phyloP scores from a whole-genome alignment of 2,113 vertebrate species.

The Aldabrachelys gigantea region DNA sequence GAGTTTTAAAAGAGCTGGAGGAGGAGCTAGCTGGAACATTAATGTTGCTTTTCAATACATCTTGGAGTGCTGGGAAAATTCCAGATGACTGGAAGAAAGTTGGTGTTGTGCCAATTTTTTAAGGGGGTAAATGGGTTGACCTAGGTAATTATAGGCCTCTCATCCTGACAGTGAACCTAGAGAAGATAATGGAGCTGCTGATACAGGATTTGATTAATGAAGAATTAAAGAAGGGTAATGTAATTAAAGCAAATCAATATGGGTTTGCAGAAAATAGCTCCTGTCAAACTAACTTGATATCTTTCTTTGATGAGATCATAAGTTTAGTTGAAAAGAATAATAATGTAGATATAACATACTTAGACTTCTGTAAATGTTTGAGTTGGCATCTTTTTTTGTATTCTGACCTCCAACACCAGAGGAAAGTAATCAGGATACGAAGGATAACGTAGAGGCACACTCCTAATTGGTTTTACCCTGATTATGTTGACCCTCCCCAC shows the following conservation, averaged over 20 bases:
- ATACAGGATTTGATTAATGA: neutral
- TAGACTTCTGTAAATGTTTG: neutral
- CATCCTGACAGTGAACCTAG: neutral
- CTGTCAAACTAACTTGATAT: neutral
- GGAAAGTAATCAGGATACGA: neutral
- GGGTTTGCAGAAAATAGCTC: neutral
- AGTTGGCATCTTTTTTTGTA: neutral
- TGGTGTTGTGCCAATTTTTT: neutral
- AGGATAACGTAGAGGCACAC: neutral
- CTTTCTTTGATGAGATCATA: neutral
- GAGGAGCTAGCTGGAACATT: neutral
- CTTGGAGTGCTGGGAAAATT: neutral
- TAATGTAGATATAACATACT: neutral
- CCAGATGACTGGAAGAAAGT: neutral
- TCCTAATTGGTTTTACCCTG: neutral
- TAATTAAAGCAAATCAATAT: neutral
- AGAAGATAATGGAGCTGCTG: neutral
- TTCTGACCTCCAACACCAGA: neutral
- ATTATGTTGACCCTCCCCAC: neutral
- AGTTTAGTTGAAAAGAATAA: neutral
- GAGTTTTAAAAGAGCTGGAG: neutral
- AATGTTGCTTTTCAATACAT: neutral
- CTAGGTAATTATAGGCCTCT: neutral
- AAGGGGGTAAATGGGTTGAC: neutral
- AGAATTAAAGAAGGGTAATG: neutral